Evolutionary conservation across 2,888 invertebrate species (phyloP), one percentile per base, ranked within the genome.

Genomic region (Bimastos eiseni): DNA sequence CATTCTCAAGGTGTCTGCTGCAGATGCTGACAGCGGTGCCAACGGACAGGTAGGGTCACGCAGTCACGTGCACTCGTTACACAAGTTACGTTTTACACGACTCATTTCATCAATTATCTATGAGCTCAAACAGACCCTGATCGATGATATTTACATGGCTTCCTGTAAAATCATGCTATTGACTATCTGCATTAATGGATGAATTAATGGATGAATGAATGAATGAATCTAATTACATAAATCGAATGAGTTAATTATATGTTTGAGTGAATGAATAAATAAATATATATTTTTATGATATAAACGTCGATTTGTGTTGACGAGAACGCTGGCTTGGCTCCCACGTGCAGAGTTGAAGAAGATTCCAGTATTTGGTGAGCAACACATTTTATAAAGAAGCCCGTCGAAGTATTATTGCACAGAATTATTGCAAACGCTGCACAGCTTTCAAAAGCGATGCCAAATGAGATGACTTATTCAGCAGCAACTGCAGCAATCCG

Each of bases 21-120:
- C 90, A 8, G 93, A 93, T 89, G 90, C 89, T n/a, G 93, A 93
- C 88, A 88, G 88, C 33, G 93, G 92, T 15, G 30, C 88, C 11
- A 92, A 93, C 55, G 92, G 92, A 21, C 55, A 91, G 90, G 92
- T 93, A 33, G 49, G 70, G n/a, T 93, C 92, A 89, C 83, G 90
- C 33, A 5, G 6, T 6, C 37, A 34, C 8, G 8, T 34, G 21
- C 21, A 36, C 34, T 86, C 36, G 36, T 37, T 8, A 24, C 70
- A 1, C 30, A n/a, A 30, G n/a, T 70, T n/a, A 15, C 70, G 0
- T 8, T 4, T 49, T 6, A 24, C 49, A 49, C 24, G 49, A 49
- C 24, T 49, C 49, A 49, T 44, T 49, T 1, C 49, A 49, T 49
- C 24, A 49, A 24, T 49, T 49, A 21, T 49, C 0, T 49, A 49